Percentiles rank a stretch among this genome's conserved stretches.
phyloP scores from a whole-genome alignment of 2,113 vertebrate species.

The Galbula dea region DNA sequence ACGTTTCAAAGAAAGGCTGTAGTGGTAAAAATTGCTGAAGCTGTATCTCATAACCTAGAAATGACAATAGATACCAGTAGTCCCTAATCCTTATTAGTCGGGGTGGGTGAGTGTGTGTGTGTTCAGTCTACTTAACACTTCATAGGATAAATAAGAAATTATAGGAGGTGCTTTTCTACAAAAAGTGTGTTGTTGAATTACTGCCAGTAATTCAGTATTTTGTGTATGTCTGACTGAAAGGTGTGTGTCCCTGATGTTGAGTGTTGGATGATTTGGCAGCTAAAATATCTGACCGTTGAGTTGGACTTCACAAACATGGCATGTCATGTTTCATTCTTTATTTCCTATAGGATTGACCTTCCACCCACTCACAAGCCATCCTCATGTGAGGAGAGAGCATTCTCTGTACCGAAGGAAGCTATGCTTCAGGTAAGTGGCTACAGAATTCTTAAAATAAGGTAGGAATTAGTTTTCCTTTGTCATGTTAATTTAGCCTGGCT shows the following conservation, averaged over 20 bases:
- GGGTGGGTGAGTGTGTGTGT: rapidly evolving
- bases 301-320: not conserved
- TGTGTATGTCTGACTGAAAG: too few species aligned
- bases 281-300: not conserved
- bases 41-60: not conserved
- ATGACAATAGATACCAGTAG: not conserved
- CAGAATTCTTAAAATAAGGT: not conserved
- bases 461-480: not conserved
- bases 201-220: too few species aligned
- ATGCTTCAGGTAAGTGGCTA: constrained; percentile 55
- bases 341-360: constrained; percentile 73
- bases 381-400: constrained; percentile 55
- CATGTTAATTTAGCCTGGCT: not conserved
- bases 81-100: not conserved
- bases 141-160: not conserved
- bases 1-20: not conserved
- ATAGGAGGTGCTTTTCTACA: not conserved
- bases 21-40: not conserved
- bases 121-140: not conserved
- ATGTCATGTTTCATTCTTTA: not conserved
- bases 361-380: constrained; percentile 77
- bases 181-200: not conserved
- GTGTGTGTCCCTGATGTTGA: not conserved
- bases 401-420: constrained; percentile 61
- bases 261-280: not conserved